These are phyloP conservation scores for Bibio marci DNA, from an alignment of 2,888 invertebrate genomes.

Conservation along the genomic window DNA sequence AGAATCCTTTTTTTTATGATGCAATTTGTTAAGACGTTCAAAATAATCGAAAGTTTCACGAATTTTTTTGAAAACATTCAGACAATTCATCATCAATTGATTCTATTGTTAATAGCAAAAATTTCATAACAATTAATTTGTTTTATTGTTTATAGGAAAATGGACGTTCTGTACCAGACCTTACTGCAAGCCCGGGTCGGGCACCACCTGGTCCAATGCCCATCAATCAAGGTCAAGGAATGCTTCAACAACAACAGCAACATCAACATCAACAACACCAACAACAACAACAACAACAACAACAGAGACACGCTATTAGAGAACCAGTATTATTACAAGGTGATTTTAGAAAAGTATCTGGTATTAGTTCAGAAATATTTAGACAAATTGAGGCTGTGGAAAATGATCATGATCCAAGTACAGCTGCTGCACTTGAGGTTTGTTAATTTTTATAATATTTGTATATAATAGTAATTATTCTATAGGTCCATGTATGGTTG, in stretches of 20 bases:
- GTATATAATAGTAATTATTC: not conserved
- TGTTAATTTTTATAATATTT: slow-evolving; percentile 10
- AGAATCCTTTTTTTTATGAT: no score
- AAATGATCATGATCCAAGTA: slow-evolving; percentile 86
- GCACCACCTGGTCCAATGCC: slow-evolving; percentile 52
- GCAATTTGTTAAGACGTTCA: no score
- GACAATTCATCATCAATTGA: no score
- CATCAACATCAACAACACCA: slow-evolving; percentile 25
- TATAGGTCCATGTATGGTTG: not conserved
- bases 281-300: slow-evolving; percentile 32
- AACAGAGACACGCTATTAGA: slow-evolving; percentile 33
- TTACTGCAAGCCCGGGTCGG: slow-evolving; percentile 76
- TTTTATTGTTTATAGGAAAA: slow-evolving; percentile 46
- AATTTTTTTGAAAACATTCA: no score
- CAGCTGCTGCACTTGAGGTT: slow-evolving; percentile 78
- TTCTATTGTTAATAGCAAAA: no score
- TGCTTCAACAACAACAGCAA: slow-evolving; percentile 25
- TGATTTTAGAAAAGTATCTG: slow-evolving; percentile 91
- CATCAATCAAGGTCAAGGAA: slow-evolving; percentile 36
- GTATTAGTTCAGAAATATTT: slow-evolving; percentile 91
- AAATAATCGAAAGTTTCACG: no score
- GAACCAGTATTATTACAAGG: slow-evolving; percentile 75
- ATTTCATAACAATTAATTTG: no score
- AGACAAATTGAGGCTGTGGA: slow-evolving; percentile 93
- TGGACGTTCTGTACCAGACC: slow-evolving; percentile 80